These are phyloP conservation scores for Enoplolaimus lenunculus DNA, from an alignment of 2,888 invertebrate genomes.

Conservation along the genomic window DNA sequence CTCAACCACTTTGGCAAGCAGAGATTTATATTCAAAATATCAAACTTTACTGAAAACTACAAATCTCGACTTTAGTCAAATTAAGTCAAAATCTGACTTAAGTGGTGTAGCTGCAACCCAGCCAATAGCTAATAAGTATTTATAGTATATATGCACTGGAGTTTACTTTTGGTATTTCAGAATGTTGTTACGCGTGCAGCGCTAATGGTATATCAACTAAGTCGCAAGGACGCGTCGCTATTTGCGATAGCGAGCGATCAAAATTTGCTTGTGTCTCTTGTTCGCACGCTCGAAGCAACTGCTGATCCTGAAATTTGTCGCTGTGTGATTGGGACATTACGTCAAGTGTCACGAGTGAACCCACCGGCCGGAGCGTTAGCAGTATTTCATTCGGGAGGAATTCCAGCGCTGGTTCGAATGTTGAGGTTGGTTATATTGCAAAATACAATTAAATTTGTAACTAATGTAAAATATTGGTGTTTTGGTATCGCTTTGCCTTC, in stretches of 20 bases:
- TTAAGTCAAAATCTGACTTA: no score
- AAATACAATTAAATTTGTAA: no score
- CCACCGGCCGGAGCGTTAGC: conserved; percentile 89
- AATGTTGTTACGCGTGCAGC: conserved; percentile 78
- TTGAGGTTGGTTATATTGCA: conserved; percentile 49
- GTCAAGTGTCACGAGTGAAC: conserved; percentile 94
- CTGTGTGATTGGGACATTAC: conserved; percentile 67
- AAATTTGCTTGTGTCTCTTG: conserved; percentile 32
- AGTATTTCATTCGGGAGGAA: conserved; percentile 98
- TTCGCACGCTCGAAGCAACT: conserved; percentile 33
- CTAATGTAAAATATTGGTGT: no score
- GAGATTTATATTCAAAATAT: no score
- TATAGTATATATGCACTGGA: background rate
- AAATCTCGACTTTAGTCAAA: no score
- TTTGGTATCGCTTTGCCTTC: no score
- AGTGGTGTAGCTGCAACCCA: no score
- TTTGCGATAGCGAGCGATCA: conserved; percentile 59
- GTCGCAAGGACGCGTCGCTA: conserved; percentile 84
- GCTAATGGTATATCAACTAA: conserved; percentile 97
- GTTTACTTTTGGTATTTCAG: conserved; percentile 30
- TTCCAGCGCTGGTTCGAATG: conserved; percentile 87
- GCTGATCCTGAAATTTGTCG: conserved; percentile 28
- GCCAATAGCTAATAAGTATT: no score
- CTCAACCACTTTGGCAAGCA: no score
- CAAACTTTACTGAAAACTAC: no score